Base-by-base conservation (phyloP, 2,888 invertebrate species). In the Eumerus sabulonum region DNA sequence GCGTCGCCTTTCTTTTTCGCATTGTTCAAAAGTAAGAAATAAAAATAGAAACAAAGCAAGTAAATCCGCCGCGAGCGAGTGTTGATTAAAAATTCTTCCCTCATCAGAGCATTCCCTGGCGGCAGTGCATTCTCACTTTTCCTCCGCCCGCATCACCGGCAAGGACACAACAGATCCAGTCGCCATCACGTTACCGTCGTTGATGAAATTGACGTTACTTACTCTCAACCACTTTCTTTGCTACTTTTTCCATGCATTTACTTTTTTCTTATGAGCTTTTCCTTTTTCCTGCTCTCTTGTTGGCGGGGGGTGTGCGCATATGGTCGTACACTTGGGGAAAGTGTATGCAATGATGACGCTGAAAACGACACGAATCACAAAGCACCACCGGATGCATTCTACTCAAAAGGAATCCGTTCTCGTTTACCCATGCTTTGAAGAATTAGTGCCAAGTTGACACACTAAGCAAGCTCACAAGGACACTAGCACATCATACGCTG, bases 51-150 rank as follows among this genome's bases (percentile, higher is more conserved):
- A 7, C 27, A 27, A n/a, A n/a, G n/a, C n/a, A 27, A 14, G 56
- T 60, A 50, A 74, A 60, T 42, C 44, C n/a, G 70, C 76, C 76
- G 50, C 76, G 50, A 66, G 76, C 76, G 27, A 71, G 66, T 64
- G 76, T 71, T 76, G 71, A 71, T 76, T 76, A 76, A 71, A 76
- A 76, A 76, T 64, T 70, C 60, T 36, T 71, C 48, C 42, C 54
- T 38, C 71, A 66, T 56, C 53, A 38, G 40, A 47, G 40, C 13
- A 12, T 14, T 12, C 27, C 4, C 4, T 19, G 48, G 42, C 60
- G 54, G 4, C 12, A 47, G 60, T 67, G 51, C 45, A 18, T 60
- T 68, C 44, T 67, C 56, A 62, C 67, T 62, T 67, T 62, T 60
- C 27, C 14, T 9, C 67, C 59, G 36, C 18, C 11, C 45, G 53